A percentile compares a stretch with the other conserved stretches of the same genome.
Evolutionary conservation across 2,797 vertebrate species (phyloP).

Genomic region (Geotrypetes seraphini): DNA sequence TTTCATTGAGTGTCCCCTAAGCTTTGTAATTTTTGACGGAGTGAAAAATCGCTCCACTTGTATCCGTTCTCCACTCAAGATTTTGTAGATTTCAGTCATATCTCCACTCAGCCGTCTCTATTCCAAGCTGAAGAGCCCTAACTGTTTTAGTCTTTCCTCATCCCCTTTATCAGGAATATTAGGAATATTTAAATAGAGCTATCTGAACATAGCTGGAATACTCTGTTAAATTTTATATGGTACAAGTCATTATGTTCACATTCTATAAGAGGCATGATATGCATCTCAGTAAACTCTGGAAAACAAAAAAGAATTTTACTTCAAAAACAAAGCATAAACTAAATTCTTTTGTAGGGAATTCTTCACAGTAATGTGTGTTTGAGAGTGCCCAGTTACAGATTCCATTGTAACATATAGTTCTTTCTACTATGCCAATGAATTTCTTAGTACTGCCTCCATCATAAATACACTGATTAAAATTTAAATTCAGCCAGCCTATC

Average conservation of each 20-base stretch:
- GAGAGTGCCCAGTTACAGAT: conserved; percentile 1
- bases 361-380: conserved; percentile 2
- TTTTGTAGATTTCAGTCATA: no score
- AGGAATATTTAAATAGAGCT: no score
- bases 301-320: conserved; percentile 12
- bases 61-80: no score
- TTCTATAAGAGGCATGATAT: conserved; percentile 14
- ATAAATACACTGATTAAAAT: conserved; percentile 93
- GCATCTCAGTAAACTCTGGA: conserved; percentile 12
- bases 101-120: no score
- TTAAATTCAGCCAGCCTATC: conserved; percentile 95
- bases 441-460: conserved; percentile 51
- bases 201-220: no score
- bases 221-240: no score
- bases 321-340: conserved; percentile 8
- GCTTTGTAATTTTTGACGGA: no score
- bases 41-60: no score
- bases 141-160: no score
- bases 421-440: conserved; percentile 58
- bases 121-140: no score
- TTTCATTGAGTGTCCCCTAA: no score
- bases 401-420: conserved; percentile 4
- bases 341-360: conserved; percentile 2
- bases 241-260: conserved; percentile 18
- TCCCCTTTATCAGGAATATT: no score